Base-by-base conservation (phyloP, 2,113 vertebrate genomes). In the Rhinolophus ferrumequinum region DNA sequence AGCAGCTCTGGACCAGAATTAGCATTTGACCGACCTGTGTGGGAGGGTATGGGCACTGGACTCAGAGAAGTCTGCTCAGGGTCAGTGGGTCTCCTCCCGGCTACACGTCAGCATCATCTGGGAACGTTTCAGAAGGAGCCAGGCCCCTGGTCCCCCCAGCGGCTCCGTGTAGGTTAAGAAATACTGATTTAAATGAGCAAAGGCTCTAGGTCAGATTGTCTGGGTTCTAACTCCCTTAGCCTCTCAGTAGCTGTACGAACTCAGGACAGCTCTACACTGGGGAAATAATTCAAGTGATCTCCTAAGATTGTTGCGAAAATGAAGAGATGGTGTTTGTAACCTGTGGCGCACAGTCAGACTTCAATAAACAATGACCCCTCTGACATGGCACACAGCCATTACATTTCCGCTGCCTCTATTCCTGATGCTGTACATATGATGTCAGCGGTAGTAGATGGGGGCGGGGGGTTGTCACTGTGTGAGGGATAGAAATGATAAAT, bases 41-140 rank as follows among this genome's bases (percentile, higher is more conserved):
- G 19, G 85, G 41, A 62, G 38, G 19, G 24, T 47, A 18, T 0
- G 0, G 13, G 2, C 30, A 0, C 21, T 28, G 6, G 11, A 16
- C 16, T 3, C 58, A 6, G 24, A 30, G 33, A 73, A 30, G 56
- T 9, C 2, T 12, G 16, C 18, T 50, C 50, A 8, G 26, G 76
- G 30, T 5, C 18, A 8, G 6, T 5, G 47, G 3, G 5, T 64
- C 69, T 38, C 19, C 6, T 15, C 35, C 54, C 26, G 66, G 50
- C 52, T 75, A 35, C 26, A 0, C 8, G 1, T 0, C n/a, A 9
- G 21, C 8, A 2, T 8, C 26, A 14, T 10, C 41, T 7, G 19
- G 56, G 19, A 90, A 18, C 26, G 35, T 60, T 62, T 44, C 70
- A 30, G 44, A 60, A 73, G 28, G 19, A n/a, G 24, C 22, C 12